Percentiles rank a stretch among this genome's conserved stretches.
phyloP scores from a whole-genome alignment of 37 sponge, comb jelly and placozoan species.

The Beroe ovata region DNA sequence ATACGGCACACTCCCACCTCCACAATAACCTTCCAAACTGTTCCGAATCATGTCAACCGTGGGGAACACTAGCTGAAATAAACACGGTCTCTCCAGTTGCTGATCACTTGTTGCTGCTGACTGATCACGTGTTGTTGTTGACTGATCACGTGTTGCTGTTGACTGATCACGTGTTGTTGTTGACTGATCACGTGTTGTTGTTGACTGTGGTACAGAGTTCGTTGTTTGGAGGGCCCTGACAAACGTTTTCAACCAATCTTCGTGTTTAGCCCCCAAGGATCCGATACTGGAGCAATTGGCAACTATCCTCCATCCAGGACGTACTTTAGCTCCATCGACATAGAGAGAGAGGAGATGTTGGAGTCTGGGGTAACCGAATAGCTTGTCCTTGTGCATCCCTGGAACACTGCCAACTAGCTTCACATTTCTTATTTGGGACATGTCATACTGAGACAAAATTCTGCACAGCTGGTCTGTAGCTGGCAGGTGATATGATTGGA shows the following conservation, averaged over 20 bases:
- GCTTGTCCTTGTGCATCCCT: background rate
- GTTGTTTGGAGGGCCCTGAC: background rate
- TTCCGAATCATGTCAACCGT: slow-evolving; percentile 81
- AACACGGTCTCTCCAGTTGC: slow-evolving; percentile 65
- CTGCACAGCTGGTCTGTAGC: slow-evolving; percentile 46
- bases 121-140: background rate
- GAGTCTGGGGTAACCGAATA: background rate
- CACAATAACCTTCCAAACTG: slow-evolving; percentile 75
- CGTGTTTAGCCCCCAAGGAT: slow-evolving; percentile 75
- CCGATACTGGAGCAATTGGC: slow-evolving; percentile 93
- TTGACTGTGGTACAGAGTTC: background rate
- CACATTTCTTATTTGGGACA: background rate
- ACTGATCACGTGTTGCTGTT: background rate
- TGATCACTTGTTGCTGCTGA: background rate
- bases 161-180: background rate
- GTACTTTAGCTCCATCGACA: background rate
- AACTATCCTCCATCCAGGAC: slow-evolving; percentile 79
- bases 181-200: background rate
- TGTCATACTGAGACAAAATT: slow-evolving; percentile 16
- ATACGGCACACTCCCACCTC: slow-evolving; percentile 89
- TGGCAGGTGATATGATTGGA: background rate
- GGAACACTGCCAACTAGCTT: slow-evolving; percentile 50
- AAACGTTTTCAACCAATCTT: slow-evolving; percentile 73
- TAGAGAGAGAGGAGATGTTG: background rate
- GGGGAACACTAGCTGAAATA: slow-evolving; percentile 77